These are phyloP conservation scores for Arenaria interpres DNA, from an alignment of 2,113 vertebrate species.

Conservation along the genomic window DNA sequence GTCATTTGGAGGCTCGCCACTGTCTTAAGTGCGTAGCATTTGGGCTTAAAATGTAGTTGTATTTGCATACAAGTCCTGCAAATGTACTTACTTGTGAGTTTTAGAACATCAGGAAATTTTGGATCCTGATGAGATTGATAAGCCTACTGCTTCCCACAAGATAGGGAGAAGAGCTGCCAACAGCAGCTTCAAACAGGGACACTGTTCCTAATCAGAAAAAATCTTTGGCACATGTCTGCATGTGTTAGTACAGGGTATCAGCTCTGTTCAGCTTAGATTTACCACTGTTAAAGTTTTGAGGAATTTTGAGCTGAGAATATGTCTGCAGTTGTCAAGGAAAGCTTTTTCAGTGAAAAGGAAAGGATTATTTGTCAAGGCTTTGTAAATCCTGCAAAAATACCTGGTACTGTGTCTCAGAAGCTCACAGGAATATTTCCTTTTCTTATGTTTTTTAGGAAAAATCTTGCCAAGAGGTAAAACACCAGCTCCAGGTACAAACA, in stretches of 20 bases:
- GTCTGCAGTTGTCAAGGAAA: neutral
- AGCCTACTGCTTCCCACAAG: neutral
- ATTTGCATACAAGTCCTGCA: neutral
- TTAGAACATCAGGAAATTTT: neutral
- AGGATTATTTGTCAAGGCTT: neutral
- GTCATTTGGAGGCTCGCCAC: neutral
- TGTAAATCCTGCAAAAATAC: neutral
- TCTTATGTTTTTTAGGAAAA: conserved; percentile 81
- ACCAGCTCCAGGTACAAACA: conserved; percentile 82
- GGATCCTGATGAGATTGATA: neutral
- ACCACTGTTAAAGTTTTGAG: neutral
- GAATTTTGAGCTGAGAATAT: neutral
- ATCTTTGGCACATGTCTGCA: neutral
- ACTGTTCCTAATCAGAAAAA: neutral
- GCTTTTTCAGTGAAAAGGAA: neutral
- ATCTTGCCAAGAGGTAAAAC: conserved; percentile 82
- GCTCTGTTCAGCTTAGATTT: neutral
- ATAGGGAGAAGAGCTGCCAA: neutral
- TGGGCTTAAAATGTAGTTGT: neutral
- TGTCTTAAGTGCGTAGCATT: neutral
- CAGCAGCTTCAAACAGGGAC: neutral
- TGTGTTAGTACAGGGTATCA: neutral
- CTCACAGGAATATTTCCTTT: conserved; percentile 14
- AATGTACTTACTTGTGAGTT: neutral
- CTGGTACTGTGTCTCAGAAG: neutral